Evolutionary conservation across 2,113 vertebrate species (phyloP).

Genomic region (Colistium nudipinnis): DNA sequence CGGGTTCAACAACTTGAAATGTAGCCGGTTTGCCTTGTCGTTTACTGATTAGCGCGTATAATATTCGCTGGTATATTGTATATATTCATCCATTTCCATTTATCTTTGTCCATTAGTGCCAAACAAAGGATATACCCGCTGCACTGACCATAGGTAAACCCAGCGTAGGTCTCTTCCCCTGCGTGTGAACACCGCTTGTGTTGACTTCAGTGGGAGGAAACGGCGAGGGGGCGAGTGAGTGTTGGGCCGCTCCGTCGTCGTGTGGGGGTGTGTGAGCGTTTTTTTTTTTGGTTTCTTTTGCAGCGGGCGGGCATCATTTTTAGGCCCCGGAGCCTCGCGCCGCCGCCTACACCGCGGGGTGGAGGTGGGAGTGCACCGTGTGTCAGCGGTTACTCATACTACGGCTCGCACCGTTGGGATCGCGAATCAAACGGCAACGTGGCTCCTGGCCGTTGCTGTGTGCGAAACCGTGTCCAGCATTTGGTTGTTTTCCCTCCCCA

Average conservation of each 20-base stretch:
- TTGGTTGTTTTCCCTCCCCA: not conserved
- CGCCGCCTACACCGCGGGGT: constrained; percentile 35
- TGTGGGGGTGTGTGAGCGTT: constrained; percentile 46
- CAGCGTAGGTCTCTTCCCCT: not conserved
- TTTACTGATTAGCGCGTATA: not conserved
- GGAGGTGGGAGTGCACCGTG: constrained; percentile 48
- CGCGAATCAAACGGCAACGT: constrained; percentile 32
- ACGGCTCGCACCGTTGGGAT: constrained; percentile 34
- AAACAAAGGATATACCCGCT: not conserved
- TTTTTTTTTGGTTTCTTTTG: constrained; percentile 14
- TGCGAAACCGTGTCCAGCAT: not conserved
- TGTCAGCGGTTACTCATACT: constrained; percentile 66
- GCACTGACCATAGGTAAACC: not conserved
- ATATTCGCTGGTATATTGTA: not conserved
- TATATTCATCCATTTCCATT: too few relatives aligned
- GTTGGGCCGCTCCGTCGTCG: constrained; percentile 3
- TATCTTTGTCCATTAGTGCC: not conserved
- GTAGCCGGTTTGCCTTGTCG: too few relatives aligned
- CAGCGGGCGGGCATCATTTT: constrained; percentile 55
- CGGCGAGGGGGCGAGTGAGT: constrained; percentile 23
- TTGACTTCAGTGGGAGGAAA: constrained; percentile 14
- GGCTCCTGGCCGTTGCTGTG: constrained; percentile 20
- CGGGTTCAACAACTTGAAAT: not conserved
- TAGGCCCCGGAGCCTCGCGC: constrained; percentile 56
- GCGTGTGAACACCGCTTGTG: constrained; percentile 29